phyloP scores from a whole-genome alignment of 53 echinoderm and acorn worm species.

The Mesocentrotus franciscanus region DNA sequence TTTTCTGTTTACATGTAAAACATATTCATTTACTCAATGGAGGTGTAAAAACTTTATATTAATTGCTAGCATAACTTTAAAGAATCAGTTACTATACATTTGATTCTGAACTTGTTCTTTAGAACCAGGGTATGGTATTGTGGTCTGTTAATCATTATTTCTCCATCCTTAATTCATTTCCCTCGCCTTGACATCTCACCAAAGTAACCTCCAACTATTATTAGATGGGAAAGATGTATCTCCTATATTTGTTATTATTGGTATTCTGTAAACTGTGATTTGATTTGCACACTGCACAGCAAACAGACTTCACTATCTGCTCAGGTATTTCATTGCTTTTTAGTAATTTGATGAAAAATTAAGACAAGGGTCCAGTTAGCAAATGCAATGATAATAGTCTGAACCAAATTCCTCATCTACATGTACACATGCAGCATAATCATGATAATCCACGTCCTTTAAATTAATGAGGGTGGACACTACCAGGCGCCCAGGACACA shows the following conservation, averaged over 20 bases:
- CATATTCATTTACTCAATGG: neutral
- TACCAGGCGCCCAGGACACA: too few relatives aligned
- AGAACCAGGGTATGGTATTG: neutral
- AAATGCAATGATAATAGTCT: too few relatives aligned
- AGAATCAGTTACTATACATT: neutral
- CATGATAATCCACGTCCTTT: too few relatives aligned
- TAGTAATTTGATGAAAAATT: too few relatives aligned
- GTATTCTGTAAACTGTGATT: neutral
- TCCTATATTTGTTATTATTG: neutral
- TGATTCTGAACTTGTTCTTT: neutral
- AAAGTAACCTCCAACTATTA: neutral
- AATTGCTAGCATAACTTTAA: neutral
- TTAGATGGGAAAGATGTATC: neutral
- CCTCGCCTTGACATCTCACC: neutral
- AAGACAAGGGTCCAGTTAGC: too few relatives aligned
- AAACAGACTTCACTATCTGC: neutral
- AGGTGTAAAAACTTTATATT: neutral
- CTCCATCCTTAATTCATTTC: neutral
- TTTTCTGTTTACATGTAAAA: too few relatives aligned
- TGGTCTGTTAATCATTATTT: neutral
- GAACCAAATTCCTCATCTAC: too few relatives aligned
- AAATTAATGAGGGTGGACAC: too few relatives aligned
- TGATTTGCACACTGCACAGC: neutral
- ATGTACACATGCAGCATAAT: too few relatives aligned
- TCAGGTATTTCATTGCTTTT: too few relatives aligned